Evolutionary conservation across 30 jellyfish, hydroid and myxozoan species (phyloP).

Genomic region (Sanderia malayensis): DNA sequence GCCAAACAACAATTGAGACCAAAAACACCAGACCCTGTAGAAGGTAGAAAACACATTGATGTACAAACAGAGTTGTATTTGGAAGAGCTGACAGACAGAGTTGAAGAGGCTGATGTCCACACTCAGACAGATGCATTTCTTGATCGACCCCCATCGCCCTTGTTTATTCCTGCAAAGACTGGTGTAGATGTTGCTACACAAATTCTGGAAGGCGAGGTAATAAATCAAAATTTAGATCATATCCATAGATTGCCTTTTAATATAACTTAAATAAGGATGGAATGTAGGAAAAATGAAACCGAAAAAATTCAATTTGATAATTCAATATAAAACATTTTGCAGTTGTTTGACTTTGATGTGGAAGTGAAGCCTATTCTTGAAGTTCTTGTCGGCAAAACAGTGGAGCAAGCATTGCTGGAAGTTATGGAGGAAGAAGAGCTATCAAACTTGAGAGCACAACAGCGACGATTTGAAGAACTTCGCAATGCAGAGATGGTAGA

Average conservation of each 20-base stretch:
- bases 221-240: too few species aligned
- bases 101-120: constrained; percentile 89
- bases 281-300: too few species aligned
- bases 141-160: constrained; percentile 95
- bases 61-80: constrained; percentile 88
- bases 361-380: constrained; percentile 96
- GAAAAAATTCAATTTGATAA: too few species aligned
- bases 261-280: too few species aligned
- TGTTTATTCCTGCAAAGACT: constrained; percentile 91
- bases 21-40: constrained; percentile 94
- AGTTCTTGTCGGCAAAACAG: constrained; percentile 93
- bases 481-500: constrained; percentile 93
- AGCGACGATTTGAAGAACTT: constrained; percentile 87
- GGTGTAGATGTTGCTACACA: constrained; percentile 94
- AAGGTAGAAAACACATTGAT: constrained; percentile 92
- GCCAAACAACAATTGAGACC: constrained; percentile 85
- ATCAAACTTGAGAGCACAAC: constrained; percentile 88
- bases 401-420: constrained; percentile 90
- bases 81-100: constrained; percentile 95
- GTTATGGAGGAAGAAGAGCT: constrained; percentile 98
- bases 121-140: constrained; percentile 95
- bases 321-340: too few species aligned
- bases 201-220: constrained; percentile 92
- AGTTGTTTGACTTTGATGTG: constrained; percentile 90
- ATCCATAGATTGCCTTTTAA: too few species aligned